Conservation (phyloP, 1,140 invertebrate genomes). For the Holcopasites calliopsidis region DNA sequence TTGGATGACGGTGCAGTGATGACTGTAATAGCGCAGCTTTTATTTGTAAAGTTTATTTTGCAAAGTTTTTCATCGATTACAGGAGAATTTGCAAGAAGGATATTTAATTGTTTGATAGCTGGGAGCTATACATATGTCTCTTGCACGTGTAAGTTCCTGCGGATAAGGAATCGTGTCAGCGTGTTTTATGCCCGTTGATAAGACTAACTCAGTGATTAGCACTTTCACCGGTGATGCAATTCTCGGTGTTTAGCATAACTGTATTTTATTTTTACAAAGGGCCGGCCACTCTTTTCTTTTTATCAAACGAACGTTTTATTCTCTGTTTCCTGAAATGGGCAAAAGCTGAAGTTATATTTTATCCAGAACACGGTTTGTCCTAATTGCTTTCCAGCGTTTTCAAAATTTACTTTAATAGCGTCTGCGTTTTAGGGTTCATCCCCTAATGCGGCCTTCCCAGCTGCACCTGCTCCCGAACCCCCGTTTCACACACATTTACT, state of each 20-base stretch:
- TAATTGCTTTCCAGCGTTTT: background rate
- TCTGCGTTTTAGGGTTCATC: background rate
- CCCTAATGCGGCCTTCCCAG: background rate
- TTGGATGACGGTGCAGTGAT: no score
- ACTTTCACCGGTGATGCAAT: constrained; percentile 20
- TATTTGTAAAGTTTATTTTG: no score
- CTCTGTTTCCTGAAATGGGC: background rate
- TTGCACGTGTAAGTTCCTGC: background rate
- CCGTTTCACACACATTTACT: background rate
- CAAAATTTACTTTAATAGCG: background rate
- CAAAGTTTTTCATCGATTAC: no score
- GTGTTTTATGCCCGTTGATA: constrained; percentile 8
- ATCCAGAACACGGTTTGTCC: background rate
- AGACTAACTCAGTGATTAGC: background rate
- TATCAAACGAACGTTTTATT: background rate
- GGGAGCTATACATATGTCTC: background rate
- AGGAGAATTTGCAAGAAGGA: no score
- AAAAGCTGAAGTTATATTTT: background rate
- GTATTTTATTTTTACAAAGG: background rate
- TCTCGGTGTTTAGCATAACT: background rate
- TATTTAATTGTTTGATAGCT: background rate
- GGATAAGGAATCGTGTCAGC: constrained; percentile 8
- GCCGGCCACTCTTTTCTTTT: no score
- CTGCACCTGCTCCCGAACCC: constrained; percentile 12
- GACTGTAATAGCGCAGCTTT: no score